These are phyloP conservation scores for Drosophila kepulauana DNA, from an alignment of 1,140 invertebrate species.

Conservation along the genomic window DNA sequence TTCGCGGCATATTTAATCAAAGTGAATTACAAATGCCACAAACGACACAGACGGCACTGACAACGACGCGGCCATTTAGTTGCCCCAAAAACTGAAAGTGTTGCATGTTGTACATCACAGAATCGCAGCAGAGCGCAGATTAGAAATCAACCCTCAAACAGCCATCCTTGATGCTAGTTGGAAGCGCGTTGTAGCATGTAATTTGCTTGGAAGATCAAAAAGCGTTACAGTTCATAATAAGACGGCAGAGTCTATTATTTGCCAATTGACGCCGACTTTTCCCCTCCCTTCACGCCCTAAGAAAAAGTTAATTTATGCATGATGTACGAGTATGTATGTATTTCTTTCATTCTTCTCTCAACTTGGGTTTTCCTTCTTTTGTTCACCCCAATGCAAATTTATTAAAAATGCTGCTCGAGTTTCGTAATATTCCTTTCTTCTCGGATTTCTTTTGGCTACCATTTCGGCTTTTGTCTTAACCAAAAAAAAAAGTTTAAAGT, in stretches of 20 bases:
- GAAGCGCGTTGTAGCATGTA: conserved; percentile 59
- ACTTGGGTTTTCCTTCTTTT: not conserved
- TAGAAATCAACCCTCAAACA: not conserved
- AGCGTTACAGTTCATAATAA: conserved; percentile 71
- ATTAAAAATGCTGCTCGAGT: conserved; percentile 37
- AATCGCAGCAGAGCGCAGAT: not conserved
- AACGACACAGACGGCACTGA: conserved; percentile 10
- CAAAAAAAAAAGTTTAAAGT: conserved; percentile 38
- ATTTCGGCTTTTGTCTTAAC: conserved; percentile 40
- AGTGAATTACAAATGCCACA: conserved; percentile 78
- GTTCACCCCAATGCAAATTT: conserved; percentile 22
- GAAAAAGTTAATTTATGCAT: conserved; percentile 41
- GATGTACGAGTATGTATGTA: conserved; percentile 8
- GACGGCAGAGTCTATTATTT: conserved; percentile 63
- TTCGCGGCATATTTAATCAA: conserved; percentile 75
- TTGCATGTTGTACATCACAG: conserved; percentile 31
- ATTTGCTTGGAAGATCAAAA: conserved; percentile 74
- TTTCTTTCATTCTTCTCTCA: conserved; percentile 15
- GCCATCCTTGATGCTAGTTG: conserved; percentile 34
- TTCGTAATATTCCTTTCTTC: conserved; percentile 51
- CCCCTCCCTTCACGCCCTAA: not conserved
- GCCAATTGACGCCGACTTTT: conserved; percentile 55
- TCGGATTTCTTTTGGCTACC: conserved; percentile 6
- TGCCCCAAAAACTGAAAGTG: conserved; percentile 49
- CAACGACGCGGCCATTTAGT: conserved; percentile 24